Conservation (phyloP, 1,140 invertebrate genomes). For the Dendrolimus kikuchii region DNA sequence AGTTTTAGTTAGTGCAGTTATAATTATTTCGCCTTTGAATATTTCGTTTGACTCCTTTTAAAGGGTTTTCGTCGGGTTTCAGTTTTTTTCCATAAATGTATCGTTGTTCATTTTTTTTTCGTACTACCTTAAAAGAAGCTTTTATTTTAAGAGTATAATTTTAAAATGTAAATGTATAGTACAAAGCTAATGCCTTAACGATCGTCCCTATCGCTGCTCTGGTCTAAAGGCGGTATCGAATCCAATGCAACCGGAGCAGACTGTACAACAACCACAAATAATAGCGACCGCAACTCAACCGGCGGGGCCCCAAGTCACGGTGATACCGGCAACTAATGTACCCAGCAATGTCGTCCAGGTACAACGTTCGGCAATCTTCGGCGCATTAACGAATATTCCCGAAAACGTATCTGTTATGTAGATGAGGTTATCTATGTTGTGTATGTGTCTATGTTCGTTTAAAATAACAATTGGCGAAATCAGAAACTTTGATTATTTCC, state of each 20-base stretch:
- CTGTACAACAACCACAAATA: slow-evolving; percentile 34
- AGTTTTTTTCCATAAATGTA: no score
- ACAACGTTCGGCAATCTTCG: slow-evolving; percentile 25
- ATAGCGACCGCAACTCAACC: slow-evolving; percentile 50
- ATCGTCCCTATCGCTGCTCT: slow-evolving; percentile 25
- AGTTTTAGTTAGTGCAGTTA: no score
- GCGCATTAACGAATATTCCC: slow-evolving; percentile 14
- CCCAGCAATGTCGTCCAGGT: slow-evolving; percentile 61
- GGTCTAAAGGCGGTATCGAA: slow-evolving; percentile 48
- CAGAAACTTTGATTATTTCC: no score
- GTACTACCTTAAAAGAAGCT: no score
- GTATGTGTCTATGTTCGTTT: background rate
- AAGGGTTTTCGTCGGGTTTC: no score
- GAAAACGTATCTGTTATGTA: slow-evolving; percentile 6
- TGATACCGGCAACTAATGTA: slow-evolving; percentile 60
- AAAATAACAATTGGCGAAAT: no score
- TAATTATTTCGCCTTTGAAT: no score
- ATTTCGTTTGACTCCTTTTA: no score
- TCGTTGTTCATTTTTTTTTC: no score
- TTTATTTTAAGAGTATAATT: no score
- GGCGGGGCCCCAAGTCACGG: slow-evolving; percentile 57
- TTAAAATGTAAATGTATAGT: no score
- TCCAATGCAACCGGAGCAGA: slow-evolving; percentile 43
- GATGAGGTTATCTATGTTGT: background rate
- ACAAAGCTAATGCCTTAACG: no score